Base-by-base conservation (phyloP, 2,888 invertebrate genomes). In the Trissolcus brochymenae region DNA sequence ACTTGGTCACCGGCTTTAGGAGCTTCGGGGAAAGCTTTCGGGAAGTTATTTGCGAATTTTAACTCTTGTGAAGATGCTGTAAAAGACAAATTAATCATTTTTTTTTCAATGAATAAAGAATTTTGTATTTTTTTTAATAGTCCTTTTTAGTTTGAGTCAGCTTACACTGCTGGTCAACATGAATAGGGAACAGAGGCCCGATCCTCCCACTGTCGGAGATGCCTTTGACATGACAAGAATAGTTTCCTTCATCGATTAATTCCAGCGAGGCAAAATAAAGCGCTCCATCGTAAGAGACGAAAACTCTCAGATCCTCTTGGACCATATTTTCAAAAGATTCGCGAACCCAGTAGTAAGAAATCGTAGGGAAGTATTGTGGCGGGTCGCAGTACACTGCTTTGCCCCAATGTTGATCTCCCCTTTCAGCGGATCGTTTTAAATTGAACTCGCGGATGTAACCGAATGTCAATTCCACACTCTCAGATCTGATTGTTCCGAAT, bases 261-360 rank as follows among this genome's bases (percentile, higher is more conserved):
- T 98, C 98, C 82, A 98, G 91, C 6, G 96, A 95, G 17, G 98
- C 97, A 87, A 98, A 98, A 86, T 98, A 98, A 14, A 98, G 91
- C 13, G 97, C 95, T 51, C 98, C 98, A 90, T 98, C 98, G 84
- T 94, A 92, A 0, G 98, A 98, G 0, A 98, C 97, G 91, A 98
- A 98, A 0, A 97, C 95, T 80, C 98, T 91, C 84, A 94, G 93
- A 88, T 97, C 96, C 89, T 98, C 96, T 87, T 98, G 96, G 0
- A 98, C 97, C 82, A 98, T 95, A 88, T 97, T 97, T 0, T 95
- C 95, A 82, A 97, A 96, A 84, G 92, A 94, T 84, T 95, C 95
- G 78, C 98, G 93, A 9, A 95, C 94, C 98, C 98, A 98, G 81
- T 96, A 94, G 88, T 95, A 98, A 80, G 94, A 95, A 0, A 98